Evolutionary conservation across 2,113 vertebrate genomes (phyloP).

Genomic region (Oxyura jamaicensis): DNA sequence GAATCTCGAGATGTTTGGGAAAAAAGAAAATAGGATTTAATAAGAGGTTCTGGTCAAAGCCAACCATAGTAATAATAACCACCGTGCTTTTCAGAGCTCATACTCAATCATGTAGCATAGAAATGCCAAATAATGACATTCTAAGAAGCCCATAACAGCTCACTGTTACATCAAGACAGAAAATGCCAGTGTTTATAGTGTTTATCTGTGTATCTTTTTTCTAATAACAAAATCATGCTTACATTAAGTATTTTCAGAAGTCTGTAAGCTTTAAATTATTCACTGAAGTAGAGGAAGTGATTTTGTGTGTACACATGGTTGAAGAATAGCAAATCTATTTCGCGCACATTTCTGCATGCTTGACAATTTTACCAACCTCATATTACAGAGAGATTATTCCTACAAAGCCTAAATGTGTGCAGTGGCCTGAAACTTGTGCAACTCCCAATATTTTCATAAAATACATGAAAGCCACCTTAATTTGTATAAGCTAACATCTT

Average conservation of each 20-base stretch:
- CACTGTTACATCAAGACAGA: background rate
- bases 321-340: background rate
- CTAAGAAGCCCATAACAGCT: background rate
- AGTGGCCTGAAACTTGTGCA: constrained; percentile 35
- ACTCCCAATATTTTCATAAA: constrained; percentile 22
- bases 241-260: background rate
- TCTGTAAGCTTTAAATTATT: background rate
- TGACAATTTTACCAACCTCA: background rate
- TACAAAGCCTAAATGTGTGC: background rate
- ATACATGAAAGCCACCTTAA: background rate
- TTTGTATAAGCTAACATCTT: background rate
- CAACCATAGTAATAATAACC: background rate
- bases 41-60: background rate
- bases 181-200: background rate
- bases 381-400: background rate
- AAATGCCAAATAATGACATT: background rate
- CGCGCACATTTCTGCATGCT: background rate
- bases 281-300: background rate
- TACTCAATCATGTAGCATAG: background rate
- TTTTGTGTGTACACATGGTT: background rate
- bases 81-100: background rate
- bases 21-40: background rate
- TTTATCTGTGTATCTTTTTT: background rate
- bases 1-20: background rate
- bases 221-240: background rate